phyloP scores from a whole-genome alignment of 2,113 vertebrate species.

The Odocoileus hemionus region DNA sequence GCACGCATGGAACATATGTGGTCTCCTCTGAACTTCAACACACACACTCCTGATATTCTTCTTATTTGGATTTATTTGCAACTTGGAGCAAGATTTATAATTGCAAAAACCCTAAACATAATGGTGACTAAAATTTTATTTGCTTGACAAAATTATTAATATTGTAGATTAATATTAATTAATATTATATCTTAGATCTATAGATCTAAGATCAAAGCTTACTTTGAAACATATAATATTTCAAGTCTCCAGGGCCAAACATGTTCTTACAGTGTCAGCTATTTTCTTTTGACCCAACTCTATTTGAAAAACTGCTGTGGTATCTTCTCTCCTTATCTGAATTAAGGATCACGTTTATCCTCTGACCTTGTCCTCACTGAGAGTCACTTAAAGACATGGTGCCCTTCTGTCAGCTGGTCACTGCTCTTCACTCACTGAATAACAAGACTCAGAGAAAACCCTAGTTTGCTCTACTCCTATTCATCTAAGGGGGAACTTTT shows the following conservation, averaged over 20 bases:
- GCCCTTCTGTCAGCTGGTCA: neutral
- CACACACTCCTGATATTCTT: neutral
- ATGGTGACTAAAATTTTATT: neutral
- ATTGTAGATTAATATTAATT: neutral
- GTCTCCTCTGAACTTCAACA: neutral
- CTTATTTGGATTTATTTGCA: neutral
- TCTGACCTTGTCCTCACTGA: neutral
- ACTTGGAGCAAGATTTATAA: neutral
- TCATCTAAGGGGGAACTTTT: neutral
- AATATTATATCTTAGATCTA: neutral
- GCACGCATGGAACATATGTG: neutral
- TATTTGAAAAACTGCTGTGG: slow-evolving; percentile 25
- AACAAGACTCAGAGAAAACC: neutral
- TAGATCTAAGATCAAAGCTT: neutral
- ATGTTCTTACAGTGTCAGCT: neutral
- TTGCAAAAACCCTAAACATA: neutral
- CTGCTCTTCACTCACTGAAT: neutral
- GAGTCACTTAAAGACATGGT: neutral
- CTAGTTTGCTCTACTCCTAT: neutral
- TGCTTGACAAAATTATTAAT: neutral
- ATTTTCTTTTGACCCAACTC: neutral
- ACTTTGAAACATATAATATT: neutral
- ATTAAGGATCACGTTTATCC: neutral
- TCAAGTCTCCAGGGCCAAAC: neutral
- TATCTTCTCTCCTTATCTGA: neutral